These are phyloP conservation scores for Prunella strophiata DNA, from an alignment of 2,797 vertebrate genomes.

Conservation along the genomic window DNA sequence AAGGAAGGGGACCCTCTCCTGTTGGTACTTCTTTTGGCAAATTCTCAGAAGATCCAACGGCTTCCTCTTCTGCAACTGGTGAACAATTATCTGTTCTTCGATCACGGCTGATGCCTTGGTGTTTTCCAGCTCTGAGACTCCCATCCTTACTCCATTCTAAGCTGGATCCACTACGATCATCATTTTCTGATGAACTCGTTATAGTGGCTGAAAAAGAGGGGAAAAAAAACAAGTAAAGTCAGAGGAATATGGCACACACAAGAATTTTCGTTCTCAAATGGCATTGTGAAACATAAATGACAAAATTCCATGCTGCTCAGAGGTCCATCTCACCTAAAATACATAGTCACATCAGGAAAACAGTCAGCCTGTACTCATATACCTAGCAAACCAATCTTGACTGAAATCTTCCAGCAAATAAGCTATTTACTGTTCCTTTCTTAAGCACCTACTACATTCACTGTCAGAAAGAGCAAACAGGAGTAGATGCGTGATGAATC, in stretches of 20 bases:
- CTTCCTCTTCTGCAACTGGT: conserved; percentile 95
- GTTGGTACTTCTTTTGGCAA: conserved; percentile 77
- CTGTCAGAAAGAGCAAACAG: not conserved
- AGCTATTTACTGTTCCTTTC: not conserved
- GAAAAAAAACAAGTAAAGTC: not conserved
- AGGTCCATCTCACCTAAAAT: not conserved
- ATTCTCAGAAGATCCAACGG: conserved; percentile 76
- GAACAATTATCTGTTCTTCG: conserved; percentile 92
- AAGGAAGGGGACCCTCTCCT: conserved; percentile 86
- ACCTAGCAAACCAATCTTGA: not conserved
- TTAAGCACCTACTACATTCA: not conserved
- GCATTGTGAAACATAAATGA: not conserved
- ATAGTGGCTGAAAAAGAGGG: conserved; percentile 86
- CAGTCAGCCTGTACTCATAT: not conserved
- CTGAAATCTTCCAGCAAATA: not conserved
- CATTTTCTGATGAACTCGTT: conserved; percentile 98
- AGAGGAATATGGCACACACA: not conserved
- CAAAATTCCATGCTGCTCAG: not conserved
- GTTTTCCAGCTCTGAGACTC: conserved; percentile 85
- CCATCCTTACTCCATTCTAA: conserved; percentile 98
- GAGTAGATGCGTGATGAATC: not conserved
- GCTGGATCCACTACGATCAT: conserved; percentile 97
- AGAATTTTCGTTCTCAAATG: not conserved
- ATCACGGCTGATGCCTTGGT: conserved; percentile 84
- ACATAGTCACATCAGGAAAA: too few relatives aligned